A percentile compares a stretch with the other conserved stretches of the same genome.
Conservation (phyloP, 2,797 vertebrate species). For the Poeciliopsis gracilis region DNA sequence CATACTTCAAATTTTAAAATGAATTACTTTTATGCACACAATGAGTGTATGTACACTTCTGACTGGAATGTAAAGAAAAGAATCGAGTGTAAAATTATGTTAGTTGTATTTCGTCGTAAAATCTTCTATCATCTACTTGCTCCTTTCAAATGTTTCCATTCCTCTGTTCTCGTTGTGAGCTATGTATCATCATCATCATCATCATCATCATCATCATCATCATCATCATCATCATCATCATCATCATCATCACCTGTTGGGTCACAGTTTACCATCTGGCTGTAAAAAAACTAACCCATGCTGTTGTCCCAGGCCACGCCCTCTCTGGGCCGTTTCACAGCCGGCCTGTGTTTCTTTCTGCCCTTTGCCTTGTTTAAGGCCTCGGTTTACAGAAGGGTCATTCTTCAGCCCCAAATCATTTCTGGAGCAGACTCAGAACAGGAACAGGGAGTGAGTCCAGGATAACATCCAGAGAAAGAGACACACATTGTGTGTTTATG, state of each 20-base stretch:
- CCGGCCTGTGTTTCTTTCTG: slow-evolving; percentile 50
- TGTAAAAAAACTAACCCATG: slow-evolving; percentile 33
- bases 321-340: slow-evolving; percentile 36
- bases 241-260: slow-evolving; percentile 16
- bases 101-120: slow-evolving; percentile 12
- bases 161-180: slow-evolving; percentile 34
- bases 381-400: slow-evolving; percentile 71
- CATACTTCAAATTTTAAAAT: not conserved
- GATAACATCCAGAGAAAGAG: slow-evolving; percentile 59
- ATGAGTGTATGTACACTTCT: not conserved
- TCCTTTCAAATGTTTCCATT: slow-evolving; percentile 35
- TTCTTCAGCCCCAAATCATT: slow-evolving; percentile 77
- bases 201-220: slow-evolving; percentile 14
- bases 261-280: slow-evolving; percentile 50
- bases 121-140: slow-evolving; percentile 5
- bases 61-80: not conserved
- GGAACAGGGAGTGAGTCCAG: slow-evolving; percentile 68
- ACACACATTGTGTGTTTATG: slow-evolving; percentile 48
- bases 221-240: slow-evolving; percentile 16
- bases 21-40: not conserved
- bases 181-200: slow-evolving; percentile 30
- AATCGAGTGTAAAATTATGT: not conserved
- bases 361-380: slow-evolving; percentile 68
- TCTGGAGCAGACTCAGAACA: slow-evolving; percentile 60
- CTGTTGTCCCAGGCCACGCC: slow-evolving; percentile 30